phyloP scores from a whole-genome alignment of 2,888 invertebrate genomes.

The Drosophila emarginata region DNA sequence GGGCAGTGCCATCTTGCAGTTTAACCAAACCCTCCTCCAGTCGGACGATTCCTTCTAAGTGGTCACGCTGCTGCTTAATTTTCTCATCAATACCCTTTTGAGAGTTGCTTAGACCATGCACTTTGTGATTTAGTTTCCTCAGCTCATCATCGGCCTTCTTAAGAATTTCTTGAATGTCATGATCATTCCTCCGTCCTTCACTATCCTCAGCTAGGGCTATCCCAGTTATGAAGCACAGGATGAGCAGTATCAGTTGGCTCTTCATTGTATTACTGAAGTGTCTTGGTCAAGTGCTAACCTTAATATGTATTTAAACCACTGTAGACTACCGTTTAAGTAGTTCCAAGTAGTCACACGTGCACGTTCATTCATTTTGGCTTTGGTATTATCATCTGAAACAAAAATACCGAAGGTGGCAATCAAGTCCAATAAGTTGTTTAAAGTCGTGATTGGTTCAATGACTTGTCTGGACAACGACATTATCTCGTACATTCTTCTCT shows the following conservation, averaged over 20 bases:
- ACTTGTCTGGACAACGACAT: not conserved
- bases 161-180: conserved; percentile 19
- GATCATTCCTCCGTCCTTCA: not conserved
- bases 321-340: conserved; percentile 48
- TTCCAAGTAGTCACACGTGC: not conserved
- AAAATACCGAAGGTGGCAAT: not conserved
- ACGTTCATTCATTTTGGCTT: not conserved
- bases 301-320: conserved; percentile 30
- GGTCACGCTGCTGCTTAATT: conserved; percentile 29
- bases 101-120: conserved; percentile 16
- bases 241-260: conserved; percentile 26
- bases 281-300: conserved; percentile 14
- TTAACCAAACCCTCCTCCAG: conserved; percentile 41
- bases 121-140: conserved; percentile 20
- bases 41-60: conserved; percentile 36
- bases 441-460: not conserved
- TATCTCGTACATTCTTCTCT: not conserved
- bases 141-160: conserved; percentile 33
- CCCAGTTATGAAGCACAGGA: conserved; percentile 32
- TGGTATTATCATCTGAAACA: not conserved
- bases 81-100: conserved; percentile 60
- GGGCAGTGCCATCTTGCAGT: conserved; percentile 15
- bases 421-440: not conserved
- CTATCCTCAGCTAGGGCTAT: conserved; percentile 9
- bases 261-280: conserved; percentile 39